These are phyloP conservation scores for Petaurus breviceps DNA, from an alignment of 2,113 vertebrate species.

Conservation along the genomic window DNA sequence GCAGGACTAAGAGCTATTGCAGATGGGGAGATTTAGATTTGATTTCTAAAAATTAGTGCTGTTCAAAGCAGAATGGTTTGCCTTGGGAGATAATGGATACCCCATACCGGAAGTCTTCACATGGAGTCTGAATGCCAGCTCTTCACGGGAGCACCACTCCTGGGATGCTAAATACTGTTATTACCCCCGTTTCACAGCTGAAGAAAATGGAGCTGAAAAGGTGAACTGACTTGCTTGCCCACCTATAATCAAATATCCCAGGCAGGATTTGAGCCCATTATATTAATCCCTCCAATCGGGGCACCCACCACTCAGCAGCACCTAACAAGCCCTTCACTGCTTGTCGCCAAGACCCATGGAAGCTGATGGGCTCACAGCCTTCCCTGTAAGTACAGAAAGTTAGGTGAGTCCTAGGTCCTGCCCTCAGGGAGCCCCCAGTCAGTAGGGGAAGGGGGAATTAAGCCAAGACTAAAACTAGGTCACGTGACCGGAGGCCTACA, in stretches of 20 bases:
- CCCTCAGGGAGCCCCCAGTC: neutral
- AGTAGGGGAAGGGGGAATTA: neutral
- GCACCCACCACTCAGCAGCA: neutral
- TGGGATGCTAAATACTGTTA: too few relatives aligned
- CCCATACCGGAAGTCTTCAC: neutral
- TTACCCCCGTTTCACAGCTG: neutral
- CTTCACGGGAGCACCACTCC: too few relatives aligned
- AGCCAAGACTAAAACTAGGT: too few relatives aligned
- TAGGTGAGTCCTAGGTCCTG: neutral
- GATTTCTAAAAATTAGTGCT: neutral
- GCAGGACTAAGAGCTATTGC: neutral
- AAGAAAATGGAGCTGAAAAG: neutral
- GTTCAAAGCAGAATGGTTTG: neutral
- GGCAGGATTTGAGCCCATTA: neutral
- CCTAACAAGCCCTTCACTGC: too few relatives aligned
- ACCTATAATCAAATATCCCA: neutral
- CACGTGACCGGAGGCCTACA: too few relatives aligned
- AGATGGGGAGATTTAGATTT: neutral
- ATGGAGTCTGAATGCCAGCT: neutral
- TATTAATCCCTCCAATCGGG: too few relatives aligned
- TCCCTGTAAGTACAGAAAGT: neutral
- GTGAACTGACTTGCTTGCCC: too few relatives aligned
- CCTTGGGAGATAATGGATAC: neutral
- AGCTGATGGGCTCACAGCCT: too few relatives aligned
- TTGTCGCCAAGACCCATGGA: neutral